Evolutionary conservation across 2,113 vertebrate species (phyloP), one percentile per base, ranked within the genome.

Genomic region (Salvelinus namaycush): DNA sequence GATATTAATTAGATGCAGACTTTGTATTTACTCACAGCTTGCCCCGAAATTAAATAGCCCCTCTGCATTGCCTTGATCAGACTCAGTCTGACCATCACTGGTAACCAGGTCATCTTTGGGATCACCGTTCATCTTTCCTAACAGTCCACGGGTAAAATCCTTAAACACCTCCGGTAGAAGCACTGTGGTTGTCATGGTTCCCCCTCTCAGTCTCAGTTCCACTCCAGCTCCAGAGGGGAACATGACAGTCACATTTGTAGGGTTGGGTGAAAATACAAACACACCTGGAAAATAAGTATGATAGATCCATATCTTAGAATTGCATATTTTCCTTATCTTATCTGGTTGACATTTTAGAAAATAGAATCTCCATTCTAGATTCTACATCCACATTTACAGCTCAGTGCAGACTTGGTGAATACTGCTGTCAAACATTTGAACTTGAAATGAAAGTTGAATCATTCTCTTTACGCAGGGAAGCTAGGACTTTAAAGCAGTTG

Each of bases 181-280:
- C 64, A 96, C 73, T 0, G 91, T 92, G 77, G 95, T 76, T 1
- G 92, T 90, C 85, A 99, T 88, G 84, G 92, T 92, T 18, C 84
- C 89, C 64, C 62, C 91, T 0, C 70, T 89, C 67, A 79, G 65
- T 6, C 86, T 83, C 74, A 97, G 88, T 84, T 99, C 96, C 51
- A 97, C 88, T 22, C 97, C 95, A 0, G 94, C 92, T n/a, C 96
- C 97, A 0, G 95, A 94, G 1, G 94, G 89, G 81, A 99, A 95
- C 96, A 98, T 98, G 48, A 94, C 92, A 0, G 95, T 96, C 34
- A 95, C 91, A 0, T 93, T 94, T 54, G 89, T 77, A 2, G 87
- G 70, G 13, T 75, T 39, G 0, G 92, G 77, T 18, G 90, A 92
- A 27, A 96, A 95, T 22, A 98, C 92, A 81, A 94, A 97, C 82